Conservation (phyloP, 2,888 invertebrate genomes). For the Dicranocentrus wangi region DNA sequence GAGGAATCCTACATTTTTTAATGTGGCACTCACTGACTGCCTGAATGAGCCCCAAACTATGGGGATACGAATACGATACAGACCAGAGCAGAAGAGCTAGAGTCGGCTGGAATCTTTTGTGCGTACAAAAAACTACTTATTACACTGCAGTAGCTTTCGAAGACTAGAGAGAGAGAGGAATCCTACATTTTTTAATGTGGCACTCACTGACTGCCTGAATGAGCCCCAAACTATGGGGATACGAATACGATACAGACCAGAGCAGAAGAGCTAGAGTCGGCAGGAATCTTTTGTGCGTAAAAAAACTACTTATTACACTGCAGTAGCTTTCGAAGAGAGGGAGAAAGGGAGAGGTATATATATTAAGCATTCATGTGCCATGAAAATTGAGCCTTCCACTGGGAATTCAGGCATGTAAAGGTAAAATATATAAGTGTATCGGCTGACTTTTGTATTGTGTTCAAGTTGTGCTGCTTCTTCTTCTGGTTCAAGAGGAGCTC, state of each 20-base stretch:
- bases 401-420: conserved; percentile 61
- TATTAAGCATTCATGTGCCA: conserved; percentile 60
- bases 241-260: too few relatives aligned
- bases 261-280: too few relatives aligned
- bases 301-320: conserved; percentile 44
- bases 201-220: too few relatives aligned
- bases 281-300: background rate
- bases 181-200: too few relatives aligned
- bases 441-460: conserved; percentile 7
- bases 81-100: too few relatives aligned
- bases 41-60: too few relatives aligned
- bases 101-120: background rate
- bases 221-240: too few relatives aligned
- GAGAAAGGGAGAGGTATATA: conserved; percentile 32
- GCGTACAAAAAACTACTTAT: conserved; percentile 33
- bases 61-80: too few relatives aligned
- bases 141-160: conserved; percentile 37
- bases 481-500: too few relatives aligned
- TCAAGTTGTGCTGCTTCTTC: conserved; percentile 12
- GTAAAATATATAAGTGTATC: conserved; percentile 64
- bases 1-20: too few relatives aligned
- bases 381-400: conserved; percentile 61
- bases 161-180: too few relatives aligned
- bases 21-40: too few relatives aligned
- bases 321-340: conserved; percentile 33